phyloP scores from a whole-genome alignment of 2,797 vertebrate species.

The Acrossocheilus wenchowensis region DNA sequence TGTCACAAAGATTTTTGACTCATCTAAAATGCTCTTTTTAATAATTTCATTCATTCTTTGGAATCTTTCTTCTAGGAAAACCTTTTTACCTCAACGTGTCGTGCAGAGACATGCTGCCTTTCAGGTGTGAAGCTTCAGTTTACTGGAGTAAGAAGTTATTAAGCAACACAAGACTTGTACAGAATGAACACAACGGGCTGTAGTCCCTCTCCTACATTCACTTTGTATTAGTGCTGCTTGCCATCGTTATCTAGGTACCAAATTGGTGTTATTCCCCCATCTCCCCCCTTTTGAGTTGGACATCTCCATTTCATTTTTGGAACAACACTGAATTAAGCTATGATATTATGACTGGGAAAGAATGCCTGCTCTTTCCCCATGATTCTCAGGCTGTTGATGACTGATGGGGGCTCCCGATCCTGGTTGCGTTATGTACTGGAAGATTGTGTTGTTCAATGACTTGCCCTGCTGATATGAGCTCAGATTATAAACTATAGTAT shows the following conservation, averaged over 20 bases:
- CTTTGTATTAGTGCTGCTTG: conserved; percentile 69
- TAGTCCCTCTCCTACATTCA: conserved; percentile 56
- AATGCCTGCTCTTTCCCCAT: conserved; percentile 67
- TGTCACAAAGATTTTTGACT: conserved; percentile 2
- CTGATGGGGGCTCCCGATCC: conserved; percentile 72
- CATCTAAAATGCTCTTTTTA: not conserved
- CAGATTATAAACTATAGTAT: conserved; percentile 78
- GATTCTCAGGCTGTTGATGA: conserved; percentile 67
- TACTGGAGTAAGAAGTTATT: conserved; percentile 80
- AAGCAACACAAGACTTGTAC: conserved; percentile 65
- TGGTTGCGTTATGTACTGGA: conserved; percentile 69
- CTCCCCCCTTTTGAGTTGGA: conserved; percentile 54
- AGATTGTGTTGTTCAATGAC: conserved; percentile 70
- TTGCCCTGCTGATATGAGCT: conserved; percentile 74
- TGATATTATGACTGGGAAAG: conserved; percentile 62
- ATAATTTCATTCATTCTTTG: not conserved
- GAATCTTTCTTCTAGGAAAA: conserved; percentile 70
- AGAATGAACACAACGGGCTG: conserved; percentile 56
- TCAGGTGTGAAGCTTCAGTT: conserved; percentile 78
- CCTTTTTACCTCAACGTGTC: conserved; percentile 84
- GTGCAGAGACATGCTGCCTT: conserved; percentile 78
- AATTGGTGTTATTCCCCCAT: conserved; percentile 54
- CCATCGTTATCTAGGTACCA: conserved; percentile 68
- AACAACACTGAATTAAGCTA: conserved; percentile 56
- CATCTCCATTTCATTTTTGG: conserved; percentile 66